phyloP scores from a whole-genome alignment of 1,140 invertebrate species.

The Drosophila tropicalis region DNA sequence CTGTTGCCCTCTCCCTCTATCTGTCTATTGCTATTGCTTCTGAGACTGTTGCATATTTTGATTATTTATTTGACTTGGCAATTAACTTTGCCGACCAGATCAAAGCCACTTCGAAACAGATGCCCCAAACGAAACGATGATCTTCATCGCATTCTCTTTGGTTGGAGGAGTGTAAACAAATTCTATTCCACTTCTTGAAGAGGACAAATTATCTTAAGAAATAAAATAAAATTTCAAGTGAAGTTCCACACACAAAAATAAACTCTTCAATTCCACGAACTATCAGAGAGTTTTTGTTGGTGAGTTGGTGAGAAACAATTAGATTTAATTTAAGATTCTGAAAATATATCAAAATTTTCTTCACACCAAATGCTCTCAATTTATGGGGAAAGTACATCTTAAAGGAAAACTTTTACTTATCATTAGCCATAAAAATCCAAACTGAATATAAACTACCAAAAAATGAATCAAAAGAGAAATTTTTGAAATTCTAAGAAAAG shows the following conservation, averaged over 20 bases:
- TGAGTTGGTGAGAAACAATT: background rate
- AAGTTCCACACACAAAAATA: conserved; percentile 8
- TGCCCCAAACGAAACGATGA: conserved; percentile 1
- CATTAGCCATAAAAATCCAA: background rate
- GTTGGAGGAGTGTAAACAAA: conserved; percentile 32
- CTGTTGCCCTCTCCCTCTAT: background rate
- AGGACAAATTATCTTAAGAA: conserved; percentile 11
- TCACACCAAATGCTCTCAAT: background rate
- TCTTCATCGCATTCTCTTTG: background rate
- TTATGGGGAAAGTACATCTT: background rate
- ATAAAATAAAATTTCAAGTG: conserved; percentile 15
- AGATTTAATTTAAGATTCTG: background rate
- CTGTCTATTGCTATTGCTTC: background rate
- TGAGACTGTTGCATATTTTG: conserved; percentile 53
- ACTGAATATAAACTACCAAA: background rate
- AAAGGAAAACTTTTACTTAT: background rate
- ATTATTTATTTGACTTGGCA: conserved; percentile 63
- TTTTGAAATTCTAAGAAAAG: background rate
- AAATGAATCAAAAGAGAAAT: background rate
- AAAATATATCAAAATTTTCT: background rate
- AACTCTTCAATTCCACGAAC: conserved; percentile 6
- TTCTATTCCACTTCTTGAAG: conserved; percentile 3
- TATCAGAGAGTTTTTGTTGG: background rate
- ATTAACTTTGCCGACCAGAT: conserved; percentile 29
- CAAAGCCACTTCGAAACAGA: conserved; percentile 17